Base-by-base conservation (phyloP, 2,888 invertebrate genomes). In the Ectemnius continuus region DNA sequence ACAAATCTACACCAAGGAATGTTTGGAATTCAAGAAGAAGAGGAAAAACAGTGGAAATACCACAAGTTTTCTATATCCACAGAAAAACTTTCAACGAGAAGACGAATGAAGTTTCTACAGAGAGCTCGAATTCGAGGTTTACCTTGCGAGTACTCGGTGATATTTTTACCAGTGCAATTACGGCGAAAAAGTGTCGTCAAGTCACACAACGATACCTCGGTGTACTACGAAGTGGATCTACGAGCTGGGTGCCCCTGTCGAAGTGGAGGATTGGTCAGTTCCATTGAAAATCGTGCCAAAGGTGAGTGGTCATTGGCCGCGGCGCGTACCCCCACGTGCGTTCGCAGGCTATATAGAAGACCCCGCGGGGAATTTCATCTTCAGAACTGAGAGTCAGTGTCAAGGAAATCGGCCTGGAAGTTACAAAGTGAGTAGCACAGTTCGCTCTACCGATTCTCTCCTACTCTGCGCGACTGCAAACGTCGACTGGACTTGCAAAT, bases 321-420 rank as follows among this genome's bases (percentile, higher is more conserved):
- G 85, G 47, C 84, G 87, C 84, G 84, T 86, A 83, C 86, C 89
- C 90, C 81, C 78, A 79, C 78, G 68, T 76, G 57, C 67, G 61
- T 66, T 63, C 82, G 75, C 87, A 91, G 86, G 88, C 90, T 91
- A 91, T 91, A 91, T 89, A 91, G 91, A 89, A 89, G 90, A 88
- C 89, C 85, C 76, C 88, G 84, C 88, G 73, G 81, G 83, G 89
- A 89, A 89, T 90, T 88, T 90, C 88, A 88, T 90, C 91, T 91
- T 90, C 87, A 90, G 89, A 90, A 87, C 88, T 85, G 84, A 88
- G 86, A 89, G 87, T 88, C 89, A 89, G 88, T 89, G 89, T 89
- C 88, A 89, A 85, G 87, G 88, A 86, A 88, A 81, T 85, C 86
- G 79, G 87, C 85, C 84, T 81, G 82, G 70, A 85, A 85, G 86